These are phyloP conservation scores for Lampropteryx suffumata DNA, from an alignment of 2,888 invertebrate species.

Conservation along the genomic window DNA sequence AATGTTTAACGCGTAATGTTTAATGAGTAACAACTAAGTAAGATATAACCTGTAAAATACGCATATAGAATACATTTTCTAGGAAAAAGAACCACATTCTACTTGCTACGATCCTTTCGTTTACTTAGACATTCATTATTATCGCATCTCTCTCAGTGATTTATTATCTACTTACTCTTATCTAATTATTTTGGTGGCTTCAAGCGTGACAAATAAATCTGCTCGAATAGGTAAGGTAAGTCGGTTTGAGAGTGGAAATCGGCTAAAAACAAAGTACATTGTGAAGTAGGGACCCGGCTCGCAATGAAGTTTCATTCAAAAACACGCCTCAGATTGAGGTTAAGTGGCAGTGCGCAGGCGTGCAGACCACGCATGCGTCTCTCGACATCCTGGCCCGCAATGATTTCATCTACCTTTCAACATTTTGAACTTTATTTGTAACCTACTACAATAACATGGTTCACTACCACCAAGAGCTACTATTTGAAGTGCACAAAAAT, in stretches of 20 bases:
- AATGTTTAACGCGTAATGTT: too few relatives aligned
- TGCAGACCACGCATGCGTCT: conserved; percentile 61
- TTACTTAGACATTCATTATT: background rate
- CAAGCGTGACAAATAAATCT: conserved; percentile 22
- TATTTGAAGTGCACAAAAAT: too few relatives aligned
- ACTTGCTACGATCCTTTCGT: background rate
- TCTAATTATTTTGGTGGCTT: conserved; percentile 15
- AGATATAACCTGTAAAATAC: too few relatives aligned
- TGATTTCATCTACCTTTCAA: conserved; percentile 73
- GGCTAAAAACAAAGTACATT: conserved; percentile 66
- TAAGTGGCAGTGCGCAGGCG: conserved; percentile 75
- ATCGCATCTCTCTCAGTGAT: background rate
- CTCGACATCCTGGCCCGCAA: conserved; percentile 53
- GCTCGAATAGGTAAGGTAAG: conserved; percentile 44
- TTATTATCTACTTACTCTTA: conserved; percentile 2
- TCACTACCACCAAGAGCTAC: conserved; percentile 6
- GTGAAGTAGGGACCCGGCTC: conserved; percentile 53
- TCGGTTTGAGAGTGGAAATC: conserved; percentile 50
- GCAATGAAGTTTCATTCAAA: conserved; percentile 78
- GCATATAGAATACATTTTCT: too few relatives aligned
- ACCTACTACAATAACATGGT: conserved; percentile 20
- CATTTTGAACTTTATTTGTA: conserved; percentile 58
- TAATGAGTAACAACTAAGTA: too few relatives aligned
- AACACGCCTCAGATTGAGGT: conserved; percentile 79
- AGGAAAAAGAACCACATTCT: too few relatives aligned